Base-by-base conservation (phyloP, 2,888 invertebrate species). In the Drosophila conformis region DNA sequence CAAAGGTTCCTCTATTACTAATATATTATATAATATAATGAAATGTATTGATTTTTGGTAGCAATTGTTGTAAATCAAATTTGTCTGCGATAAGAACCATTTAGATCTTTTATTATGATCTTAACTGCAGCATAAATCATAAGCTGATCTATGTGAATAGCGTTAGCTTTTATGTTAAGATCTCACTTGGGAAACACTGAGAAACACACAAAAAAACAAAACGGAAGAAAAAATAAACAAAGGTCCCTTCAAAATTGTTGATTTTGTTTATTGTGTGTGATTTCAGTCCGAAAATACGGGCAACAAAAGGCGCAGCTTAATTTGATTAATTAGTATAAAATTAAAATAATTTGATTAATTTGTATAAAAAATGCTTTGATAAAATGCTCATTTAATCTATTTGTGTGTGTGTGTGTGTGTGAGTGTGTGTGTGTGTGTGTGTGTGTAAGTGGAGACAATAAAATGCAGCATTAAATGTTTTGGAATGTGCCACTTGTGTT, bases 401-500 rank as follows among this genome's bases (percentile, higher is more conserved):
- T 21, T 51, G 33, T 52, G 33, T 42, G 33, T 69, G 40, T 61
- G 46, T 36, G 10, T 52, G 31, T 38, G 33, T 56, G 29, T 46
- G 33, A 66, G 36, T 63, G 49, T 33, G 51, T 36, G 7, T 7
- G 36, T 51, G 33, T 51, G 38, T 51, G 33, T 51, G 33, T 51
- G 36, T 69, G 38, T 59, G 46, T 33, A 11, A 54, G 51, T 51
- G 53, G 15, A 1, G 51, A 65, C 63, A 62, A 75, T 52, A 69
- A 75, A 76, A 69, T 65, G 49, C 42, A 70, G 80, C 77, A 74
- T 85, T 90, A 75, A 85, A 66, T 62, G 62, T 65, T 59, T 59
- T 69, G 90, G 89, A 86, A 86, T 88, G 87, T 80, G 89, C 89
- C 90, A 85, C 85, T 85, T 76, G 90, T 85, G 69, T 85, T 84